Evolutionary conservation across 2,888 invertebrate genomes (phyloP), one percentile per base, ranked within the genome.

Genomic region (Scaptomyza cyrtandrae): DNA sequence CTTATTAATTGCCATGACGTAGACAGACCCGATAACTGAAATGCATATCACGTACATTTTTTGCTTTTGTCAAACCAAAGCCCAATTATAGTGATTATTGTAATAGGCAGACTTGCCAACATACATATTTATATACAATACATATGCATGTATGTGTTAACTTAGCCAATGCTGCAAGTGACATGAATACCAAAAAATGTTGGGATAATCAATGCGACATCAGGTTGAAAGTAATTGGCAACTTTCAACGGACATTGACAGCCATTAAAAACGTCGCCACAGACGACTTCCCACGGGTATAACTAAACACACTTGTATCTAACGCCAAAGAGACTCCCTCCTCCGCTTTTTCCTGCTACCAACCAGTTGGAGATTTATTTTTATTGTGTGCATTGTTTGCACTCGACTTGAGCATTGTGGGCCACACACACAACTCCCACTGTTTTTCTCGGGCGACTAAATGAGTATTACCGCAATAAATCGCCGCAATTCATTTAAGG

Each of bases 381-480:
- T 86, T 86, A 83, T 83, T 86, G 82, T 86, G 81, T 68, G 84
- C 81, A 80, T 86, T 85, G 87, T 87, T 85, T 87, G 85, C 80
- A 85, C 83, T 86, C 71, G 71, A 74, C 84, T 87, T 71, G 65
- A 79, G 64, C 59, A 54, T 24, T 27, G 41, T 48, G 56, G 50
- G 49, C 45, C 58, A 54, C 63, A 44, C 35, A 43, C 48, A 48
- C 24, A 49, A 45, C 66, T 58, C 61, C 71, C 64, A 56, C 65
- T 62, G 66, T 69, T 79, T 70, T 66, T 77, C 63, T 75, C 71
- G 73, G 73, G 63, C 55, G 61, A 71, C 78, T 86, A 88, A 89
- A 89, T 81, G 79, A 78, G 89, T 86, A 89, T 89, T 86, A 87
- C 86, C 88, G 86, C 86, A 89, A 89, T 89, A 89, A 89, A 89